phyloP scores from a whole-genome alignment of 64 coral and sea anemone genomes.

The Pachyseris speciosa region DNA sequence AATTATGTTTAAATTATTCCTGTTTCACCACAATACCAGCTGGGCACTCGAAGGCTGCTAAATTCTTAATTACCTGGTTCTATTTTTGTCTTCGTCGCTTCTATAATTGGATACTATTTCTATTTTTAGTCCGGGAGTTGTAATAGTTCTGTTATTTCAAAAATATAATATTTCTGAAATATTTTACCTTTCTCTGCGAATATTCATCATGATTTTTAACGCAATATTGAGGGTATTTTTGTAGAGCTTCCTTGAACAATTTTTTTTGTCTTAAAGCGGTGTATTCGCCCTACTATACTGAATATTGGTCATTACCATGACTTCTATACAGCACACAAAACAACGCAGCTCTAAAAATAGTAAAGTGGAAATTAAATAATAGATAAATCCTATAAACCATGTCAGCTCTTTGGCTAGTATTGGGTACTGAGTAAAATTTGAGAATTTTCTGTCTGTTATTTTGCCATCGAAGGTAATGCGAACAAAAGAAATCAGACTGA shows the following conservation, averaged over 20 bases:
- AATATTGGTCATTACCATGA: background rate
- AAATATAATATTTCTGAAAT: background rate
- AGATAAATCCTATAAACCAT: background rate
- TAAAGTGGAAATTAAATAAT: background rate
- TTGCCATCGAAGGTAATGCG: too few species aligned
- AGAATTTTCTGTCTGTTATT: too few species aligned
- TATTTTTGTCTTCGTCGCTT: slow-evolving; percentile 20
- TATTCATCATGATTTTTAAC: background rate
- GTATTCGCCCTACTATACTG: background rate
- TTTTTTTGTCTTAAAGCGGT: background rate
- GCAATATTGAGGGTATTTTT: background rate
- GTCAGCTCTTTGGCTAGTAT: background rate
- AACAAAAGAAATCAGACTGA: too few species aligned
- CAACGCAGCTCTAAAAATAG: background rate
- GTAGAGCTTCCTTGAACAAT: background rate
- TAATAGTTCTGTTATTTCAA: background rate
- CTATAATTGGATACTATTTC: slow-evolving; percentile 8
- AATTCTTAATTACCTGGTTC: slow-evolving; percentile 39
- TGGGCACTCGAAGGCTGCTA: background rate
- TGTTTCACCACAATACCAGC: slow-evolving; percentile 44
- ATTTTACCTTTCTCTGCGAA: background rate
- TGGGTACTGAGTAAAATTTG: background rate
- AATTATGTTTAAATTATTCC: slow-evolving; percentile 13
- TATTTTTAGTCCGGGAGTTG: slow-evolving; percentile 19
- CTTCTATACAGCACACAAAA: background rate